Percentiles rank a stretch among this genome's conserved stretches.
Conservation (phyloP, 2,888 invertebrate species). For the Bellardia pandia region DNA sequence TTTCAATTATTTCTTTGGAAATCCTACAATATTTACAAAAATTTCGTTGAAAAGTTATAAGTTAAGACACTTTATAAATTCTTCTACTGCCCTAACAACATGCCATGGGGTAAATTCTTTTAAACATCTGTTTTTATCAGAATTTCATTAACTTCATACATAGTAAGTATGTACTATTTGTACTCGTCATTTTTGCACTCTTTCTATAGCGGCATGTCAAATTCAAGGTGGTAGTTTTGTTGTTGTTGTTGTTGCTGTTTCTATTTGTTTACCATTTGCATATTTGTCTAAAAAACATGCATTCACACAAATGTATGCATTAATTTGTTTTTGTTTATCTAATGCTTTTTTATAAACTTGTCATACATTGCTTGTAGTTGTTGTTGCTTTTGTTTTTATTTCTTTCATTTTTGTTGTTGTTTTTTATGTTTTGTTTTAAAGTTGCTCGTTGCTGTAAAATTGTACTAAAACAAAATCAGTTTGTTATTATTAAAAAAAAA, state of each 20-base stretch:
- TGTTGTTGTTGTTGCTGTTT: constrained; percentile 21
- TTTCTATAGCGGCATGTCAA: constrained; percentile 51
- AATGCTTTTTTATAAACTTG: constrained; percentile 34
- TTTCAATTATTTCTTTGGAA: no score
- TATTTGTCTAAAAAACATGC: not conserved
- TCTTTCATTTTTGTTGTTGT: not conserved
- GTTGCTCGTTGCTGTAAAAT: constrained; percentile 3
- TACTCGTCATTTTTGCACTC: constrained; percentile 13
- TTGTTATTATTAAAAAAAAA: constrained; percentile 19
- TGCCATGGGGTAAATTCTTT: constrained; percentile 18
- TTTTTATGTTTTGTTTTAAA: not conserved
- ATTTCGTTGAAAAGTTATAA: no score
- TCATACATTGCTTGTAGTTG: not conserved
- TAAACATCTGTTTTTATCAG: constrained; percentile 23
- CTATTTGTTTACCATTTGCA: constrained; percentile 40
- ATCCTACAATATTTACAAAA: no score
- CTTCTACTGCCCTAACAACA: not conserved
- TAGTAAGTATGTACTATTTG: not conserved
- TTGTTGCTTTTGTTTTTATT: not conserved
- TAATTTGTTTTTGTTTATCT: constrained; percentile 19
- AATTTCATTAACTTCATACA: constrained; percentile 11
- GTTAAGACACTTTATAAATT: not conserved
- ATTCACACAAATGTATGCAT: not conserved
- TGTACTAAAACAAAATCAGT: constrained; percentile 43
- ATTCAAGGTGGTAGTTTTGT: constrained; percentile 58